Base-by-base conservation (phyloP, 2,113 vertebrate species). In the Calyptomena viridis region DNA sequence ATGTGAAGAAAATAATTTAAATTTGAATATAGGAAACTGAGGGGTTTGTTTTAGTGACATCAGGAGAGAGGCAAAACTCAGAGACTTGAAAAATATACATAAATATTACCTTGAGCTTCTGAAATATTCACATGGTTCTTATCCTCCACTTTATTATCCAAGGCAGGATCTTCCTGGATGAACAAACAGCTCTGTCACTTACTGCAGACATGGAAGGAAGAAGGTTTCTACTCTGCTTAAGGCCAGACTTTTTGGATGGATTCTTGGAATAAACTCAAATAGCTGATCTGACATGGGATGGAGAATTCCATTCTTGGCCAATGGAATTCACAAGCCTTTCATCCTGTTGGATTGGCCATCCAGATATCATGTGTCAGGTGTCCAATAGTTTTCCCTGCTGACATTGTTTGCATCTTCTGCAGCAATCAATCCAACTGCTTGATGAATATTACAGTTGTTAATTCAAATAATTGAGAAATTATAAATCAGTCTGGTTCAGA, bases 91-190 rank as follows among this genome's bases (percentile, higher is more conserved):
- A 91, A 73, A 40, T 3, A 49, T 1, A n/a, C 14, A 68, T 49
- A 82, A 24, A 44, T 39, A 28, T 90, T 97, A 98, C 98, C 98
- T 97, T 47, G 87, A 84, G 62, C 24, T 87, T 90, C 91, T 82
- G 90, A 69, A 93, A 33, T 73, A n/a, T 31, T n/a, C 5, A 24
- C 37, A 13, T 47, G 92, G 67, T 94, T 88, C 85, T 58, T 44
- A 2, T 93, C 76, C 84, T 91, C 90, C 25, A 37, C 90, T 89
- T 92, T 87, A 67, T 92, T 94, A 59, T 91, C 96, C 82, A 39
- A 22, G 53, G 37, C 80, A 72, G 95, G 89, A 63, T 96, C 94
- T 74, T 97, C 97, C 98, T 98, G 88, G 27, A 77, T 82, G 10
- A 87, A 94, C 72, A 86, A 83, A 71, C 39, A 73, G 17, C 8